Conservation (phyloP, 2,113 vertebrate genomes). For the Etheostoma cragini region DNA sequence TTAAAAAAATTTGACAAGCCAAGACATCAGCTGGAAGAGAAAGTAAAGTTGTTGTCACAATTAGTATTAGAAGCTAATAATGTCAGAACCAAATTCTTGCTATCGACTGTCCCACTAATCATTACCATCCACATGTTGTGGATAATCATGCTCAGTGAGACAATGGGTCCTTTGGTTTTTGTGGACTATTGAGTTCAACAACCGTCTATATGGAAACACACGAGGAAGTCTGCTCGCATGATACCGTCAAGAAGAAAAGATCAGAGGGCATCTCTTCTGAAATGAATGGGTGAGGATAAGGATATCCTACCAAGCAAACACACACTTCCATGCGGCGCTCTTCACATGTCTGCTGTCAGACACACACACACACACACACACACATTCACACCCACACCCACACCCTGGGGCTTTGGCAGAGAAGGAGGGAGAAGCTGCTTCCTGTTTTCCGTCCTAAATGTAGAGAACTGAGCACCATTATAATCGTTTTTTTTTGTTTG, state of each 20-base stretch:
- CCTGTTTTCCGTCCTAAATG: constrained; percentile 78
- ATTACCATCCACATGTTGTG: background rate
- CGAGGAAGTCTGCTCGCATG: constrained; percentile 44
- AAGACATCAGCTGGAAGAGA: constrained; percentile 2
- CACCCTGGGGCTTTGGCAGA: constrained; percentile 42
- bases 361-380: background rate
- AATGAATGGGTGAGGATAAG: constrained; percentile 23
- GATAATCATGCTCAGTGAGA: background rate
- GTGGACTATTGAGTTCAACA: constrained; percentile 21
- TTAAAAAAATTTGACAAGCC: background rate
- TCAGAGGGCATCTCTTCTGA: constrained; percentile 32
- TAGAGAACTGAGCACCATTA: constrained; percentile 60
- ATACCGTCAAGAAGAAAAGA: constrained; percentile 28
- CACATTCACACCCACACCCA: constrained; percentile 35
- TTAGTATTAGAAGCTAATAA: constrained; percentile 2
- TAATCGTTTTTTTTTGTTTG: constrained; percentile 10
- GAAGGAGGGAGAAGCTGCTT: constrained; percentile 69
- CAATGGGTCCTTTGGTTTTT: constrained; percentile 10
- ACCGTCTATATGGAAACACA: constrained; percentile 47
- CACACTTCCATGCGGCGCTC: constrained; percentile 29
- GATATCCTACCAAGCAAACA: constrained; percentile 70
- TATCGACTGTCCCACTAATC: constrained; percentile 10
- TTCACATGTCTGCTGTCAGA: constrained; percentile 35
- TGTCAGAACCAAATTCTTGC: constrained; percentile 9
- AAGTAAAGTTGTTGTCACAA: constrained; percentile 8